Percentiles rank a stretch among this genome's conserved stretches.
Evolutionary conservation across 2,113 vertebrate genomes (phyloP).

Genomic region (Ceyx cyanopectus): DNA sequence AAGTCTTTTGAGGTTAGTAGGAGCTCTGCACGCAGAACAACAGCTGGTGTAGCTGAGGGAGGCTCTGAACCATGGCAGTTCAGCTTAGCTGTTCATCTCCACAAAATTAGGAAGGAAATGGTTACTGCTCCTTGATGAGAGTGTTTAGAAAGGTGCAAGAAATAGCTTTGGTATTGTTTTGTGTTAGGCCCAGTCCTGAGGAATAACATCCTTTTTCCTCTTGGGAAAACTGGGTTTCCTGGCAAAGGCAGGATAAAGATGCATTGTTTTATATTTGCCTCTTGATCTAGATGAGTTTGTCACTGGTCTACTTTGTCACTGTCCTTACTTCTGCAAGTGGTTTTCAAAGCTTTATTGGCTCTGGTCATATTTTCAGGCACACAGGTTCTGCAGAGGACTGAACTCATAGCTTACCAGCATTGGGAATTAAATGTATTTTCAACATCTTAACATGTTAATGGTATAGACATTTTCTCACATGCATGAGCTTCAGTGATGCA

Average conservation of each 20-base stretch:
- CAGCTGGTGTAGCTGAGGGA: background rate
- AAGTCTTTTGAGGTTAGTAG: background rate
- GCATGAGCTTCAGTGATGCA: background rate
- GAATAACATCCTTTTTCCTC: background rate
- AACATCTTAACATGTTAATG: background rate
- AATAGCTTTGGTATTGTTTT: background rate
- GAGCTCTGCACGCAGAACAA: background rate
- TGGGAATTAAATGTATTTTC: background rate
- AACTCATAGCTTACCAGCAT: background rate
- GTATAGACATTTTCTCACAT: background rate
- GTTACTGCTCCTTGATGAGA: background rate
- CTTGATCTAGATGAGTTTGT: background rate
- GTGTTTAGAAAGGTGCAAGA: background rate
- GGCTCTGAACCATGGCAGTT: background rate
- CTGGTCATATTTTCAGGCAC: background rate
- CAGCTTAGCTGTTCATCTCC: background rate
- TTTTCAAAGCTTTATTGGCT: background rate
- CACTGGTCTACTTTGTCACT: background rate
- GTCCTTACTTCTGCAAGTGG: background rate
- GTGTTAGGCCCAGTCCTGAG: background rate
- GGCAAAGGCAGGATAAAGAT: background rate
- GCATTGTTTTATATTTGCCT: background rate
- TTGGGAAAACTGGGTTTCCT: background rate
- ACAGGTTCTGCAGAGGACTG: background rate
- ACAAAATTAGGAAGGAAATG: background rate